A percentile compares a stretch with the other conserved stretches of the same genome.
These are phyloP conservation scores for Boleophthalmus pectinirostris DNA, from an alignment of 2,113 vertebrate genomes.

Conservation along the genomic window DNA sequence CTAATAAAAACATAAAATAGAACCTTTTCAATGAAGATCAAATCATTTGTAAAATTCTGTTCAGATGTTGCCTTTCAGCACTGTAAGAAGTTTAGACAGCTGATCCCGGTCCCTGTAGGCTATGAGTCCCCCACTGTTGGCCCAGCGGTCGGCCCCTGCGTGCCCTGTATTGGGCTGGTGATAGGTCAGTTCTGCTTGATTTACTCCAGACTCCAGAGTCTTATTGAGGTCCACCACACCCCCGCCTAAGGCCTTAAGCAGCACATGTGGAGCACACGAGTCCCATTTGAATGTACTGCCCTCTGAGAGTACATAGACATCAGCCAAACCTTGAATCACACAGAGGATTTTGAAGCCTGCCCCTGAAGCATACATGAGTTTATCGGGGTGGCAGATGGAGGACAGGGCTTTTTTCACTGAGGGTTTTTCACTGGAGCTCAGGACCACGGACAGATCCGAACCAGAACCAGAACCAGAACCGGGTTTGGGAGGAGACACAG, in stretches of 20 bases:
- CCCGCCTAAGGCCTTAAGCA: constrained; percentile 79
- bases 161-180: constrained; percentile 53
- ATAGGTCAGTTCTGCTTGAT: constrained; percentile 73
- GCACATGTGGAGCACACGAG: constrained; percentile 77
- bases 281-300: constrained; percentile 83
- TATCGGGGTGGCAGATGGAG: constrained; percentile 56
- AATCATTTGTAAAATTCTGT: not conserved
- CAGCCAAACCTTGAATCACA: constrained; percentile 76
- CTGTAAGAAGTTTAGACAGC: constrained; percentile 56
- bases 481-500: constrained; percentile 43
- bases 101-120: constrained; percentile 70
- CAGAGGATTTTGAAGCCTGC: constrained; percentile 83
- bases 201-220: constrained; percentile 43
- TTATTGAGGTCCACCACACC: constrained; percentile 67
- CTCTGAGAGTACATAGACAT: constrained; percentile 79
- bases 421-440: constrained; percentile 78
- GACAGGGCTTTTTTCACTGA: constrained; percentile 66
- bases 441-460: constrained; percentile 62
- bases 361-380: constrained; percentile 74
- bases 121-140: constrained; percentile 76
- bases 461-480: not conserved
- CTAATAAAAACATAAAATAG: not conserved
- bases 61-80: constrained; percentile 65
- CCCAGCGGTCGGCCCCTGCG: constrained; percentile 75
- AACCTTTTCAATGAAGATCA: not conserved